Evolutionary conservation across 2,888 invertebrate species (phyloP), one percentile per base, ranked within the genome.

Genomic region (Lumbricus terrestris): DNA sequence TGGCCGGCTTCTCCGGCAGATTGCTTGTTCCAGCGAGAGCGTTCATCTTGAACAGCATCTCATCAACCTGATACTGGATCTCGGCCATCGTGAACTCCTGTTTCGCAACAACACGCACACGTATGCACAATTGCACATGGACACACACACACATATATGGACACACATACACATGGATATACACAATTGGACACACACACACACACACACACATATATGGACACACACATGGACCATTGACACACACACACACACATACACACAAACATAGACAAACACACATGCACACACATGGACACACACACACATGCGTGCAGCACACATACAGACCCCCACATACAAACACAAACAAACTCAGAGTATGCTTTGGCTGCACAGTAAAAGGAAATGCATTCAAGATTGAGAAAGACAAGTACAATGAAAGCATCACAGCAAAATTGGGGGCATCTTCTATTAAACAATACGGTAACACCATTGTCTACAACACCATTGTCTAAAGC

Each of bases 81-180:
- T 95, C 95, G 1, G 94, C 94, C 94, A 95, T 94, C 2, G 94
- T 94, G 91, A 94, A 95, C 92, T 95, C 95, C 94, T 92, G 83
- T 16, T 69, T 69, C 11, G 13, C 0, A 69, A 69, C 18, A 8
- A 69, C 6, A 69, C 11, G 4, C 11, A 69, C 5, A 11, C 20
- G 6, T 8, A 47, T 23, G 23, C 40, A 23, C 47, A 18, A 3
- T 16, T 47, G 20, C 18, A 47, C 38, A 18, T 15, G 18, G 3
- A 47, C 3, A 47, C 3, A 3, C 16, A 47, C 3, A 47, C 47
- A 47, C 47, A 47, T 15, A 13, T 3, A 47, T 18, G 15, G 2
- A 18, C 47, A 47, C 11, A 47, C 38, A 11, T 18, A 18, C 20
- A 5, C 18, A 47, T 15, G 18, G 11, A 3, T 8, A 47, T 23